phyloP scores from a whole-genome alignment of 2,797 vertebrate genomes.

The Spea hammondii region DNA sequence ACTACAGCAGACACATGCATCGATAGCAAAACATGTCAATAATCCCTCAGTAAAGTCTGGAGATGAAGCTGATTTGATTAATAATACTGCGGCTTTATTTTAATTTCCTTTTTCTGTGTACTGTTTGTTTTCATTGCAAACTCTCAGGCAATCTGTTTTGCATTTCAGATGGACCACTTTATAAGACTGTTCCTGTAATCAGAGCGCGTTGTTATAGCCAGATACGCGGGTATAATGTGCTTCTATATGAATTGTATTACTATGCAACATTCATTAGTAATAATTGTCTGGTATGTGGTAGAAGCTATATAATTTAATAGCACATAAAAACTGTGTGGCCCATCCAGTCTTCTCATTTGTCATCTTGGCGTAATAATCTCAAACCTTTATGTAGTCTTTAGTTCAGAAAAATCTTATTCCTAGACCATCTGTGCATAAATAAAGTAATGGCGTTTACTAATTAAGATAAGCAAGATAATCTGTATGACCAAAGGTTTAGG shows the following conservation, averaged over 20 bases:
- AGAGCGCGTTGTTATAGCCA: background rate
- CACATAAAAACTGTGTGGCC: too few relatives aligned
- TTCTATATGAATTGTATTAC: background rate
- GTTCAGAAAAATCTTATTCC: too few relatives aligned
- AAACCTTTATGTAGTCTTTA: too few relatives aligned
- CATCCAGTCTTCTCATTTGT: too few relatives aligned
- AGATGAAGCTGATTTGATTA: background rate
- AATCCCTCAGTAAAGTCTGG: conserved; percentile 20
- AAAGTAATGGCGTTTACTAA: too few relatives aligned
- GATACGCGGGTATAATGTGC: background rate
- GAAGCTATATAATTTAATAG: too few relatives aligned
- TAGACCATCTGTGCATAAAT: too few relatives aligned
- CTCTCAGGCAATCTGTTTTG: conserved; percentile 39
- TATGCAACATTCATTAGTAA: background rate
- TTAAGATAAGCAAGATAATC: too few relatives aligned
- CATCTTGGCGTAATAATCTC: too few relatives aligned
- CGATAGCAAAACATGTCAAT: conserved; percentile 17
- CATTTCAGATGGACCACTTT: conserved; percentile 8
- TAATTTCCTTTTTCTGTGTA: conserved; percentile 35
- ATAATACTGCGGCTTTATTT: conserved; percentile 40
- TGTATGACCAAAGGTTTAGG: too few relatives aligned
- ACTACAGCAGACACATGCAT: conserved; percentile 11
- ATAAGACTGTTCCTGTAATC: conserved; percentile 25
- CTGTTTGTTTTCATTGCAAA: conserved; percentile 24
- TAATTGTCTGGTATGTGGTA: background rate